These are phyloP conservation scores for Apteryx owenii DNA, from an alignment of 2,113 vertebrate species.

Conservation along the genomic window DNA sequence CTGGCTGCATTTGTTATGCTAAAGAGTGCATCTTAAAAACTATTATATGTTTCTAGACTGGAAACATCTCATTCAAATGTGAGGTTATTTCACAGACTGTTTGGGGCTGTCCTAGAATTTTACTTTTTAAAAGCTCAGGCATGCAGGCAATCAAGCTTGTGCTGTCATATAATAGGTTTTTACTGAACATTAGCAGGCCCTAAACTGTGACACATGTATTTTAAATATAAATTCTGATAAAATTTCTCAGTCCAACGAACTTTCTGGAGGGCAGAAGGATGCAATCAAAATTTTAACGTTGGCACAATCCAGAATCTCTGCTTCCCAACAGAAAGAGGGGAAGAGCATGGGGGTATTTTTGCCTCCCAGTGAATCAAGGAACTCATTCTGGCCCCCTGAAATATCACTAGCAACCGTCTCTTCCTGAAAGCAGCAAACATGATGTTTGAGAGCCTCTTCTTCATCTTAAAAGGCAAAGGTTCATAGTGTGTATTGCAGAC, in stretches of 20 bases:
- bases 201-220: not conserved
- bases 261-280: not conserved
- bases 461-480: not conserved
- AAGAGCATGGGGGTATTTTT: not conserved
- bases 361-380: not conserved
- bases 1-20: not conserved
- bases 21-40: not conserved
- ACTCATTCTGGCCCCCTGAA: not conserved
- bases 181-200: not conserved
- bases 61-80: conserved; percentile 8
- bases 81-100: not conserved
- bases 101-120: not conserved
- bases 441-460: not conserved
- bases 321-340: not conserved
- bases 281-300: not conserved
- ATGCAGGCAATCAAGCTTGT: conserved; percentile 2
- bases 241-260: not conserved
- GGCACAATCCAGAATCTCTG: not conserved
- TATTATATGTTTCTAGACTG: not conserved
- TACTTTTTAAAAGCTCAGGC: not conserved
- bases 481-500: not conserved
- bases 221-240: not conserved
- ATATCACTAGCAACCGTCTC: not conserved
- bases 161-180: not conserved
- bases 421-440: not conserved